Percentiles rank a stretch among this genome's conserved stretches.
These are phyloP conservation scores for Zenarchopterus dispar DNA, from an alignment of 2,797 vertebrate species.

Conservation along the genomic window DNA sequence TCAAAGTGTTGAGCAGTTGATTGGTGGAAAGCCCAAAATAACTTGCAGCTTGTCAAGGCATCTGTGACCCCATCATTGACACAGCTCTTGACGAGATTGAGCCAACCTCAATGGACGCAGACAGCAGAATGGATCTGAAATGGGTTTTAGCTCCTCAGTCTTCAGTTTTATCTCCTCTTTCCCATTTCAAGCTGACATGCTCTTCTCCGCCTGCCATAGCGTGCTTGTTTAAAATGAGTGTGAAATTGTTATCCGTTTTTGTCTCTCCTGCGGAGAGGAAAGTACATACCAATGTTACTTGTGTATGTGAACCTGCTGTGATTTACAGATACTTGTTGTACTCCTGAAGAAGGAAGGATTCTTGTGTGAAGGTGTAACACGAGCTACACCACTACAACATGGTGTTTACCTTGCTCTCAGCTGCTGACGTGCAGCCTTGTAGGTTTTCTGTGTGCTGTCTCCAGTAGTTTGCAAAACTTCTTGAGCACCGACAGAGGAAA, in stretches of 20 bases:
- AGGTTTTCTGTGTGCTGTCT: constrained; percentile 9
- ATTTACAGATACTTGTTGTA: constrained; percentile 8
- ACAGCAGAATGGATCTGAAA: constrained; percentile 26
- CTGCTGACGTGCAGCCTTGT: background rate
- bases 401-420: background rate
- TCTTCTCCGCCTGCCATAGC: constrained; percentile 19
- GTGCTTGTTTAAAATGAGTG: constrained; percentile 52
- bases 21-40: constrained; percentile 62
- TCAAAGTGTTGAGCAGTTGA: constrained; percentile 53
- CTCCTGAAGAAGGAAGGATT: constrained; percentile 1
- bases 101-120: constrained; percentile 41
- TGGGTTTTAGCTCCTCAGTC: constrained; percentile 45
- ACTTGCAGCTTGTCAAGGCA: constrained; percentile 34
- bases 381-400: background rate
- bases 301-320: constrained; percentile 25
- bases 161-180: constrained; percentile 34
- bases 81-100: constrained; percentile 46
- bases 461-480: background rate
- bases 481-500: background rate
- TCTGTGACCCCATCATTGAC: constrained; percentile 56
- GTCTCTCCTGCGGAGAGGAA: constrained; percentile 36
- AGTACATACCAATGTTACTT: constrained; percentile 28
- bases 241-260: constrained; percentile 46
- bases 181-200: constrained; percentile 23
- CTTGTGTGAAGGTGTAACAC: constrained; percentile 7